Evolutionary conservation across 2,888 invertebrate species (phyloP).

Genomic region (Cinara cedri): DNA sequence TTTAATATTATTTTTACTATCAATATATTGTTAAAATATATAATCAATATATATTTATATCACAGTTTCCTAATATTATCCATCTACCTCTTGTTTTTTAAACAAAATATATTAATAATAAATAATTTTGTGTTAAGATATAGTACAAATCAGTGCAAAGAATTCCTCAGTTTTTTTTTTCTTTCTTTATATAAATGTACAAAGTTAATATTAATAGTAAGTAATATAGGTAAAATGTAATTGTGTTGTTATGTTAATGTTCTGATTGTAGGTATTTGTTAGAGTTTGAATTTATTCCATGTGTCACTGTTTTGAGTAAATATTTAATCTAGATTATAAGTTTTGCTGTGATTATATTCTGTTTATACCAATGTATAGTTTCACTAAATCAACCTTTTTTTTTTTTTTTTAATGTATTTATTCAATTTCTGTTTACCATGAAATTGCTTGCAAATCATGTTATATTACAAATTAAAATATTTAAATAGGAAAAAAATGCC

Average conservation of each 20-base stretch:
- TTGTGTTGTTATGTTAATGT: conserved; percentile 49
- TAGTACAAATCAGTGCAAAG: conserved; percentile 56
- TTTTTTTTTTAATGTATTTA: conserved; percentile 34
- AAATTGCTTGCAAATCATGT: conserved; percentile 42
- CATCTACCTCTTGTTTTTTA: conserved; percentile 51
- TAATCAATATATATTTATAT: conserved; percentile 19
- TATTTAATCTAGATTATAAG: conserved; percentile 55
- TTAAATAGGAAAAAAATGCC: conserved; percentile 1
- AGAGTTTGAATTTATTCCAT: conserved; percentile 56
- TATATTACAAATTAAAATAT: conserved; percentile 40
- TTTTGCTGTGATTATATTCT: conserved; percentile 56
- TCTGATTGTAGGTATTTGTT: conserved; percentile 46
- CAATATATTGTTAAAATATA: conserved; percentile 39
- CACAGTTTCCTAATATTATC: conserved; percentile 48
- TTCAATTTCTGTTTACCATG: conserved; percentile 38
- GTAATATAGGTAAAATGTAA: conserved; percentile 42
- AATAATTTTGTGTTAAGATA: conserved; percentile 41
- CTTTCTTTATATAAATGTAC: conserved; percentile 49
- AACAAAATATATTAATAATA: conserved; percentile 27
- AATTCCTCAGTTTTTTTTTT: conserved; percentile 52
- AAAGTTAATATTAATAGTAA: conserved; percentile 49
- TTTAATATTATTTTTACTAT: conserved; percentile 48
- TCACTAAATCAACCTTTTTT: conserved; percentile 44
- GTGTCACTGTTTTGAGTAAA: conserved; percentile 53
- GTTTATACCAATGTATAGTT: conserved; percentile 54